A percentile compares a stretch with the other conserved stretches of the same genome.
phyloP scores from a whole-genome alignment of 2,113 vertebrate genomes.

The Lipophrys pholis region DNA sequence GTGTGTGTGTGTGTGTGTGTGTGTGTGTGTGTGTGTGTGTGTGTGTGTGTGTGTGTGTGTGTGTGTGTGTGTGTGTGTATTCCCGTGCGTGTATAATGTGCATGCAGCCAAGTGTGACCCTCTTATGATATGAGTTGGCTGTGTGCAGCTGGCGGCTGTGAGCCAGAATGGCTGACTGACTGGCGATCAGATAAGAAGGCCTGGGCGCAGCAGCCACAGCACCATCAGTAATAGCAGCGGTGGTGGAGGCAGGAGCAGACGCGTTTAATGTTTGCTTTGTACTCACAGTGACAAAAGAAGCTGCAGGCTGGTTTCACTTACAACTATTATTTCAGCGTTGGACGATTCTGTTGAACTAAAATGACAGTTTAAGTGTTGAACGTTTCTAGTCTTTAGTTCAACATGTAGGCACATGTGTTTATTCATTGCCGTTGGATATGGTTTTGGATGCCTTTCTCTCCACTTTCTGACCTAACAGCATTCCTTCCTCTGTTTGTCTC shows the following conservation, averaged over 20 bases:
- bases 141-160: constrained; percentile 67
- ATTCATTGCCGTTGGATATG: too few relatives aligned
- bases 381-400: neutral
- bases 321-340: constrained; percentile 29
- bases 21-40: constrained; percentile 48
- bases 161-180: constrained; percentile 65
- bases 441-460: neutral
- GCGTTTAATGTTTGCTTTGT: constrained; percentile 79
- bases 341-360: constrained; percentile 37
- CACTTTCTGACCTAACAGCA: neutral
- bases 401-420: neutral
- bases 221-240: neutral
- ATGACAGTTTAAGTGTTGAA: constrained; percentile 17
- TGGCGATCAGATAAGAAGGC: constrained; percentile 74
- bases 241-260: constrained; percentile 45
- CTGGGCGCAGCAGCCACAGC: constrained; percentile 60
- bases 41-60: constrained; percentile 48
- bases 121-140: constrained; percentile 57
- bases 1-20: constrained; percentile 45
- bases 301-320: constrained; percentile 31
- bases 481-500: neutral
- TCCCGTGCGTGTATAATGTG: constrained; percentile 23
- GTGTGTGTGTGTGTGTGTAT: constrained; percentile 41
- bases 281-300: constrained; percentile 63
- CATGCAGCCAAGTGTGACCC: constrained; percentile 66